Conservation (phyloP, 2,888 invertebrate genomes). For the Phymatocera aterrima region DNA sequence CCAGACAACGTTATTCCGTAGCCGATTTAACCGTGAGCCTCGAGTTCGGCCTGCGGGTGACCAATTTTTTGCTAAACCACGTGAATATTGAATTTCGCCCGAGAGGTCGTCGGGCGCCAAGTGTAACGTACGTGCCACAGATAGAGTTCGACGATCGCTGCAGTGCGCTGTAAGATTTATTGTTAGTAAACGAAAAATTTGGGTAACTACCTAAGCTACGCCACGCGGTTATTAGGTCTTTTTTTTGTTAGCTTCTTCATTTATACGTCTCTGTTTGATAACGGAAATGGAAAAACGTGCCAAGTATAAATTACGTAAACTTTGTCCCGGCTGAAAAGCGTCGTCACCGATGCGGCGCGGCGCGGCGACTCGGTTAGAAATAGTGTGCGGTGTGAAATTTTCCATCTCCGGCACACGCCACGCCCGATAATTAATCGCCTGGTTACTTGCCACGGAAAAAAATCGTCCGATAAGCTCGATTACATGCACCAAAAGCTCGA, state of each 20-base stretch:
- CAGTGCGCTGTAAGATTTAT: too few relatives aligned
- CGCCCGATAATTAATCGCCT: slow-evolving; percentile 13
- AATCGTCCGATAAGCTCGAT: neutral
- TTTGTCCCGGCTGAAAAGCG: neutral
- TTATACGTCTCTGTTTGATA: too few relatives aligned
- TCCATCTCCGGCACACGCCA: slow-evolving; percentile 19
- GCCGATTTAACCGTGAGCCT: slow-evolving; percentile 45
- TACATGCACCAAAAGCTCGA: too few relatives aligned
- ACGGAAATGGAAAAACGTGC: slow-evolving; percentile 45
- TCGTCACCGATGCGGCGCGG: too few relatives aligned
- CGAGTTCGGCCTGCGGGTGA: slow-evolving; percentile 42
- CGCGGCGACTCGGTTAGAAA: neutral
- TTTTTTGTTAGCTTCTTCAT: slow-evolving; percentile 25
- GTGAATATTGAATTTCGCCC: neutral
- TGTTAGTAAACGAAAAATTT: too few relatives aligned
- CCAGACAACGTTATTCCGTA: slow-evolving; percentile 39
- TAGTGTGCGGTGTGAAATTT: slow-evolving; percentile 8
- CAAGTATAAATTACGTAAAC: slow-evolving; percentile 35
- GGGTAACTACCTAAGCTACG: too few relatives aligned
- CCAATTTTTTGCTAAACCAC: neutral
- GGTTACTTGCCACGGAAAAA: neutral
- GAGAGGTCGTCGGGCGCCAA: too few relatives aligned
- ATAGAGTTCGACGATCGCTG: too few relatives aligned
- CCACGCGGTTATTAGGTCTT: neutral
- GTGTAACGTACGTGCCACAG: too few relatives aligned